phyloP scores from a whole-genome alignment of 2,113 vertebrate species.

The Strigops habroptila region DNA sequence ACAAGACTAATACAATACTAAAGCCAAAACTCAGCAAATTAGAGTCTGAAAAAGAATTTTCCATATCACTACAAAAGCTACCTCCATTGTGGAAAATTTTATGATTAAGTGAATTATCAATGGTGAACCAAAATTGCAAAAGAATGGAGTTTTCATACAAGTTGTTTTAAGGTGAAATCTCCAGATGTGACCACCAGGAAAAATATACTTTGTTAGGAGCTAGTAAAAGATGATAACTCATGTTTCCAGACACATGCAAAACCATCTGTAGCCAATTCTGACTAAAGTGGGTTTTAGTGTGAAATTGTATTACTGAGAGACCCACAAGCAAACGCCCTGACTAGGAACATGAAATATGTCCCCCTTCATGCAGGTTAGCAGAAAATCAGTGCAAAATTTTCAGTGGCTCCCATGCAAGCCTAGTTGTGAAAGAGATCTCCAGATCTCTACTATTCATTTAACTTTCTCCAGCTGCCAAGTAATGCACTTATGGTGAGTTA shows the following conservation, averaged over 20 bases:
- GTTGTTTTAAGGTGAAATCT: background rate
- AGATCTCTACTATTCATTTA: background rate
- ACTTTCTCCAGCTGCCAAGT: background rate
- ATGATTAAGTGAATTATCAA: background rate
- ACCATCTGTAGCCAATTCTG: background rate
- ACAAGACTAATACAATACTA: background rate
- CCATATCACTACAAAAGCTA: background rate
- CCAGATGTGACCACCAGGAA: background rate
- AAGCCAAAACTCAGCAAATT: conserved; percentile 2
- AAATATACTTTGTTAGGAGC: background rate
- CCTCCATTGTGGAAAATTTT: background rate
- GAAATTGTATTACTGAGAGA: background rate
- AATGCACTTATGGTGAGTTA: background rate
- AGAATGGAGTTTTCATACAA: background rate
- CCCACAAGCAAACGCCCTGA: background rate
- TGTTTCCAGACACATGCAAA: background rate
- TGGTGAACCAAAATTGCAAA: background rate
- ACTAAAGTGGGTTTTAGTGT: background rate
- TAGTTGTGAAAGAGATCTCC: background rate
- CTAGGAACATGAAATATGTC: background rate
- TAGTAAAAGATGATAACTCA: background rate
- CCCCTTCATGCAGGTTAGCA: background rate
- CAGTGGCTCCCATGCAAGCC: background rate
- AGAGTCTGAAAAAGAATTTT: background rate
- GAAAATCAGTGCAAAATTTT: background rate